Evolutionary conservation across 1,140 invertebrate genomes (phyloP), one percentile per base, ranked within the genome.

Genomic region (Neodiprion pinetum): DNA sequence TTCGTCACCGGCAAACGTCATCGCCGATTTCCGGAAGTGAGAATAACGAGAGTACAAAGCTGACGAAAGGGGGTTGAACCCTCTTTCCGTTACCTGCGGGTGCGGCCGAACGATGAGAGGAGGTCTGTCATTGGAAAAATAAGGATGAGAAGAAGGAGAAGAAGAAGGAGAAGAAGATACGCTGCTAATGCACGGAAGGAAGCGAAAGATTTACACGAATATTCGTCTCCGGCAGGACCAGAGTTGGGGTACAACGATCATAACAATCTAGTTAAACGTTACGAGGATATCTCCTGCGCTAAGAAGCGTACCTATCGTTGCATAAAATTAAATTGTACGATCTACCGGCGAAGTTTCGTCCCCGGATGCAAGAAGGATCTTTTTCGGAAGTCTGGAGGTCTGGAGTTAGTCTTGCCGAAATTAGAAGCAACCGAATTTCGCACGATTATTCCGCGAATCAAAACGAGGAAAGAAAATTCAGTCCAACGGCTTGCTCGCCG

Each of bases 201-300:
- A 14, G 67, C 12, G 40, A 47, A 69, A 47, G 67, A 69, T 69
- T 69, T 69, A 69, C 67, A 69, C 67, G 67, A 69, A 69, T 11
- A 61, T 61, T 61, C 11, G 11, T 9, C n/a, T 12, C n/a, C 5
- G 9, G n/a, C 2, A 40, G 28, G 28, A 40, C 28, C 28, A 40
- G 7, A n/a, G 68, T 70, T 50, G 48, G 77, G 82, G 80, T 82
- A 86, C 83, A 84, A 86, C 82, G 85, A 85, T 86, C 84, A 85
- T 86, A 85, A 86, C 83, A 85, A 85, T 86, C 80, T 75, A 77
- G 75, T 70, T 23, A 50, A 72, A 72, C 61, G 48, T 70, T 61
- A 61, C 9, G n/a, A 7, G 53, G 53, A 61, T 61, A 61, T 61
- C 53, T 61, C 28, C 28, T 61, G 53, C 11, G 53, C 53, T 61